Evolutionary conservation across 2,888 invertebrate genomes (phyloP).

Genomic region (Emesis russula): DNA sequence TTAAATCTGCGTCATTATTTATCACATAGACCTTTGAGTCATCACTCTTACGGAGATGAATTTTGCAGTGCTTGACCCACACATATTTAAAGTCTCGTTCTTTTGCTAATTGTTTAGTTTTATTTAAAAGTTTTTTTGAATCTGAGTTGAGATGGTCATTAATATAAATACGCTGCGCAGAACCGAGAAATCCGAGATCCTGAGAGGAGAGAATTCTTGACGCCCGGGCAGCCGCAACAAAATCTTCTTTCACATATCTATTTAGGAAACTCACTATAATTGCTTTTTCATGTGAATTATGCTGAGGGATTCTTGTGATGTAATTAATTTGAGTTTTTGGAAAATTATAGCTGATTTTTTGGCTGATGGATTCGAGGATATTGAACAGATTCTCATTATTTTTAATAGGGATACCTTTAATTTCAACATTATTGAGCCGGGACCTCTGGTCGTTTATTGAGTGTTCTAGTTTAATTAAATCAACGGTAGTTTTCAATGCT

Average conservation of each 20-base stretch:
- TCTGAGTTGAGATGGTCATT: background rate
- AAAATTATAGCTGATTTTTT: background rate
- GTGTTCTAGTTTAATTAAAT: no score
- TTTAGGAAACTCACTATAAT: conserved; percentile 7
- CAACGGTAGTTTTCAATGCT: no score
- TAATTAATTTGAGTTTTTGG: conserved; percentile 2
- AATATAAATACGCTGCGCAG: background rate
- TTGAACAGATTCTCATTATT: background rate
- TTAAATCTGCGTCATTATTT: background rate
- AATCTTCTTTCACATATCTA: conserved; percentile 23
- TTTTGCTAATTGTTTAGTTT: background rate
- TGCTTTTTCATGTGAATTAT: background rate
- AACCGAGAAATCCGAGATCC: background rate
- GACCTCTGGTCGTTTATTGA: background rate
- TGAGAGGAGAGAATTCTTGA: background rate
- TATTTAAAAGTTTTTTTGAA: background rate
- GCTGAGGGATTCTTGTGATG: background rate
- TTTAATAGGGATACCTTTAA: background rate
- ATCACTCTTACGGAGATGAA: conserved; percentile 10
- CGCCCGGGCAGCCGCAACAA: background rate
- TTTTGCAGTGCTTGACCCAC: conserved; percentile 17
- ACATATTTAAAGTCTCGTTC: background rate
- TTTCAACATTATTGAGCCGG: conserved; percentile 7
- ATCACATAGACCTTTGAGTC: conserved; percentile 31
- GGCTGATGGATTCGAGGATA: background rate